Evolutionary conservation across 2,113 vertebrate species (phyloP).

Genomic region (Ceuthmochares aereus): DNA sequence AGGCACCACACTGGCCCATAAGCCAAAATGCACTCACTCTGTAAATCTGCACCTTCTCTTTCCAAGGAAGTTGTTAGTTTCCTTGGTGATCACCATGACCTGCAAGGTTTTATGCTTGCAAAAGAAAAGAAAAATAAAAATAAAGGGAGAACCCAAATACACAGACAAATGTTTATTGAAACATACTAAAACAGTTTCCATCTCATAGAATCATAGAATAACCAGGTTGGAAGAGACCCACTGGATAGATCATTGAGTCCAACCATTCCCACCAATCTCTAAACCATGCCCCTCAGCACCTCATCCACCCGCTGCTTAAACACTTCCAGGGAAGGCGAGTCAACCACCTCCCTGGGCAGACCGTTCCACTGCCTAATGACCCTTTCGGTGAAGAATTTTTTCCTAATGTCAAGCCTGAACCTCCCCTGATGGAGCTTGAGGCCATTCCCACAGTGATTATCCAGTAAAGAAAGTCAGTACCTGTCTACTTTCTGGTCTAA

Average conservation of each 20-base stretch:
- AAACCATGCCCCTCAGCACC: no score
- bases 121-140: background rate
- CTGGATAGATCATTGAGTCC: no score
- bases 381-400: no score
- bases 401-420: no score
- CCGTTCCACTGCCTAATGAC: no score
- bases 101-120: background rate
- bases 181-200: background rate
- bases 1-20: background rate
- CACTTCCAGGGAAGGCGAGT: no score
- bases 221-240: no score
- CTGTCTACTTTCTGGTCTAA: background rate
- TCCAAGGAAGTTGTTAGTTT: background rate
- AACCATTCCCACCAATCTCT: no score
- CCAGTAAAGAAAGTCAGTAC: background rate
- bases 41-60: background rate
- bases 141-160: background rate
- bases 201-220: no score
- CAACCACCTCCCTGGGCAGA: no score
- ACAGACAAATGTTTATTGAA: background rate
- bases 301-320: no score
- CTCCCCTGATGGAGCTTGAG: no score
- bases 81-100: background rate
- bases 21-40: background rate
- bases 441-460: background rate